These are phyloP conservation scores for Acanthosepion pharaonis DNA, from an alignment of 2,888 invertebrate species.

Conservation along the genomic window DNA sequence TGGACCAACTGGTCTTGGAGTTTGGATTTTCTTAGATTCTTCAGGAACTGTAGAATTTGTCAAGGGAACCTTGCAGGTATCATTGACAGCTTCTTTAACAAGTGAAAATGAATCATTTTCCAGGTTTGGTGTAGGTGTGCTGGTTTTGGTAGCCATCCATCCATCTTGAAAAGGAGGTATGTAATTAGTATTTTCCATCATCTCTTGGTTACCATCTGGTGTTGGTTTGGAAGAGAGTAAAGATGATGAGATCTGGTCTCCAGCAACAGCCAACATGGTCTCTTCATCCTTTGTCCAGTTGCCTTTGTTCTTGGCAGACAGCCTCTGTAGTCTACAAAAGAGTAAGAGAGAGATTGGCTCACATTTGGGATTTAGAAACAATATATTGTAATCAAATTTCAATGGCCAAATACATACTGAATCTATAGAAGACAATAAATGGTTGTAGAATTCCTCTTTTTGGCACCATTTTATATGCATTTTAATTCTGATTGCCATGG, in stretches of 20 bases:
- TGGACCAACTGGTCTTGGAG: conserved; percentile 56
- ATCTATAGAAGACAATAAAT: no score
- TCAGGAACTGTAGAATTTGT: background rate
- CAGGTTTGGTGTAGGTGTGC: conserved; percentile 60
- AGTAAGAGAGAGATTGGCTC: no score
- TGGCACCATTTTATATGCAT: no score
- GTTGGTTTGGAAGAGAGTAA: background rate
- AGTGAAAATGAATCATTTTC: conserved; percentile 55
- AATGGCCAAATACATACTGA: no score
- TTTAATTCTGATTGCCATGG: no score
- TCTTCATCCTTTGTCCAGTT: background rate
- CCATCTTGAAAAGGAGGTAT: background rate
- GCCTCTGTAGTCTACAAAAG: no score
- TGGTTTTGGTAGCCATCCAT: conserved; percentile 61
- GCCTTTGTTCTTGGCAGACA: background rate
- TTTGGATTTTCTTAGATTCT: conserved; percentile 51
- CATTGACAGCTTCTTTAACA: background rate
- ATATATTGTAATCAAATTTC: no score
- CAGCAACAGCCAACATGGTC: background rate
- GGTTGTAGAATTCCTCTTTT: no score
- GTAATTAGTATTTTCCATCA: background rate
- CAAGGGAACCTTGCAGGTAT: background rate
- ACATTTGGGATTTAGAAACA: no score
- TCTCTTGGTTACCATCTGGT: background rate
- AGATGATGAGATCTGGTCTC: background rate